Base-by-base conservation (phyloP, 2,888 invertebrate species). In the Lycia hirtaria region DNA sequence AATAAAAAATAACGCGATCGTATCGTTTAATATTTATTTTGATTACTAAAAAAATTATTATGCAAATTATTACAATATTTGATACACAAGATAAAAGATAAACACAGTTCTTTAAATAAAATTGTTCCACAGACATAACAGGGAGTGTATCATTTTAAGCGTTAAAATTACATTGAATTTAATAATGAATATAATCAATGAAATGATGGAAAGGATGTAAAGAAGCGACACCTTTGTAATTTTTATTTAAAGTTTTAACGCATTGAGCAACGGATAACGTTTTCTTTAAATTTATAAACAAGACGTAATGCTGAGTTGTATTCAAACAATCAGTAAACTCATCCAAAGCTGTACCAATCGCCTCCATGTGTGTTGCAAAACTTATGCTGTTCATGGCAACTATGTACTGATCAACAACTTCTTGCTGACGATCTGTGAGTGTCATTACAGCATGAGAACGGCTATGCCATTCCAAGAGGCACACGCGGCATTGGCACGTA, bases 401-500 rank as follows among this genome's bases (percentile, higher is more conserved):
- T 1, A 7, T 4, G 19, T 7, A 20, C 19, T 12, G 30, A 12
- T 44, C 9, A 12, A 20, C 30, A 0, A 30, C 44, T 4, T 7
- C 14, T 15, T 7, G 19, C 14, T 44, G 44, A 1, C 4, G 9
- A 5, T 9, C 14, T 3, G 53, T 51, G 45, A 56, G 30, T 3
- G 35, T 1, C 0, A 19, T 24, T 3, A 7, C 1, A 0, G 17
- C n/a, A 1, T 10, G 17, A 7, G 14, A 35, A 1, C 33, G 15
- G 12, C 15, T 3, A 22, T 56, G 37, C 58, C 55, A 58, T 20
- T 53, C 44, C 6, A 15, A 10, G 0, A n/a, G 0, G 24, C 62
- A 62, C 6, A 56, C 56, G 10, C 47, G 19, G 28, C 62, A 62
- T 3, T 22, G 12, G 22, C 62, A 62, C 0, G 33, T 32, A 10